Conservation (phyloP, 2,113 vertebrate species). For the Scomber colias region DNA sequence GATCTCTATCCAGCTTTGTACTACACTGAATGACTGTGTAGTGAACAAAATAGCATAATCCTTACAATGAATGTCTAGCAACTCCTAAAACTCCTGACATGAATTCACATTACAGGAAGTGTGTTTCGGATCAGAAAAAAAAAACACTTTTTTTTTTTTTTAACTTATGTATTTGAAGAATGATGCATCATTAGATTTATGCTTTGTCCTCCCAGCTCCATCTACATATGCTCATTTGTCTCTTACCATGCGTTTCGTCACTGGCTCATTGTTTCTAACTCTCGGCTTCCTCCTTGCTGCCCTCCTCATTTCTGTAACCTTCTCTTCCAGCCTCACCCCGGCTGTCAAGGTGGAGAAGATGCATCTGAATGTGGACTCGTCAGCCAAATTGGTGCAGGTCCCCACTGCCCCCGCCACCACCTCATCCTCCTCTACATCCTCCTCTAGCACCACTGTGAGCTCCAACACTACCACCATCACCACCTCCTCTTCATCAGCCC, state of each 20-base stretch:
- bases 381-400: constrained; percentile 90
- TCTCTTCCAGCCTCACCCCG: constrained; percentile 89
- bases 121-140: neutral
- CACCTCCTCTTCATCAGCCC: constrained; percentile 92
- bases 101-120: neutral
- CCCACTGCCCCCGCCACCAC: constrained; percentile 89
- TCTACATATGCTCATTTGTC: constrained; percentile 68
- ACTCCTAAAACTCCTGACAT: no score
- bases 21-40: no score
- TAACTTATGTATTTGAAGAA: constrained; percentile 21
- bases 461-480: constrained; percentile 84
- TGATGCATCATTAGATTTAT: constrained; percentile 48
- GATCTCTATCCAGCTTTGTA: no score
- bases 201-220: constrained; percentile 70
- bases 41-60: no score
- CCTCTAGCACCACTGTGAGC: constrained; percentile 97
- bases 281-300: constrained; percentile 70
- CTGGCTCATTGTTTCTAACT: constrained; percentile 74
- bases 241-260: constrained; percentile 62
- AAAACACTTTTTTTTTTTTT: neutral
- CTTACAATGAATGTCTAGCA: no score
- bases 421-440: constrained; percentile 88
- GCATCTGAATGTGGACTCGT: constrained; percentile 92
- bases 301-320: constrained; percentile 75
- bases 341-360: constrained; percentile 98